Evolutionary conservation across 2,797 vertebrate genomes (phyloP).

Genomic region (Sus cebifrons): DNA sequence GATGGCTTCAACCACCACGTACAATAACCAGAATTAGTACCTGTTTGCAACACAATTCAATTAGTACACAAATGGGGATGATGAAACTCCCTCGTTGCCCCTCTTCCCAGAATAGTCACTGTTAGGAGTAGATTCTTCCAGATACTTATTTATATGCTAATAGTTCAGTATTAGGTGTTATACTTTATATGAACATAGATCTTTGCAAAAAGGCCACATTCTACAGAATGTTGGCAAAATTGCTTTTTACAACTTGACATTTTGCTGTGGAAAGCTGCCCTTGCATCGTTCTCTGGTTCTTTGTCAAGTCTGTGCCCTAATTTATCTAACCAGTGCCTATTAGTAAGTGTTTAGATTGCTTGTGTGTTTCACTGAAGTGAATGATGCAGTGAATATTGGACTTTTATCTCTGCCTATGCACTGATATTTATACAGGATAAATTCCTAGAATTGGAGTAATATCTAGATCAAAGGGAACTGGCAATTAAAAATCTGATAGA

Average conservation of each 20-base stretch:
- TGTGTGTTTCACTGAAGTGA: not conserved
- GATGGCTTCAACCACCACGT: not conserved
- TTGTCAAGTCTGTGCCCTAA: not conserved
- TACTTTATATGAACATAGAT: rapidly evolving
- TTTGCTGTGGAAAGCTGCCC: rapidly evolving
- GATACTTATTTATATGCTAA: rapidly evolving
- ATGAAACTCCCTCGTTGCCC: rapidly evolving
- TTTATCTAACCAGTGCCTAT: not conserved
- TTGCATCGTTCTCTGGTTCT: rapidly evolving
- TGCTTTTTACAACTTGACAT: not conserved
- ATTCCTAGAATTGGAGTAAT: not conserved
- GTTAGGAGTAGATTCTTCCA: not conserved
- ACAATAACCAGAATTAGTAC: not conserved
- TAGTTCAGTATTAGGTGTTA: not conserved
- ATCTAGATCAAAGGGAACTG: not conserved
- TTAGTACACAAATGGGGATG: not conserved
- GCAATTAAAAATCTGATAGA: not conserved
- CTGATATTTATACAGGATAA: not conserved
- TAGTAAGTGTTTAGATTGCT: not conserved
- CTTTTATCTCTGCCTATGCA: not conserved
- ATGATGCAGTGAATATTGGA: not conserved
- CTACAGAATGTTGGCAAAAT: not conserved
- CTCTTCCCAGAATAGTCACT: not conserved
- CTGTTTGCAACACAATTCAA: not conserved
- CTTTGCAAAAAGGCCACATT: not conserved